A percentile compares a stretch with the other conserved stretches of the same genome.
Evolutionary conservation across 64 coral and sea anemone species (phyloP).

Genomic region (Montipora capricornis): DNA sequence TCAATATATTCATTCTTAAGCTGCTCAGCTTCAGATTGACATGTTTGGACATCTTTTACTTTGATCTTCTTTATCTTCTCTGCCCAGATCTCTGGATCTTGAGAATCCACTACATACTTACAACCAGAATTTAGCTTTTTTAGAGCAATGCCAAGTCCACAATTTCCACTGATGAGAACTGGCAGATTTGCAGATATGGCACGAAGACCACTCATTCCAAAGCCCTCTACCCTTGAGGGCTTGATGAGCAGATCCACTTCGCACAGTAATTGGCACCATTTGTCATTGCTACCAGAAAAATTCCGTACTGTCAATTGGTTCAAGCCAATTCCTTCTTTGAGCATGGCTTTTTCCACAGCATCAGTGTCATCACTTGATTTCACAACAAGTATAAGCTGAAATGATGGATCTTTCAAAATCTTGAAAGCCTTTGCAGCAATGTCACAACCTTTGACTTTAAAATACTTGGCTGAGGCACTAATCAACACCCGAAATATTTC

Average conservation of each 20-base stretch:
- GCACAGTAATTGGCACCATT: conserved; percentile 7
- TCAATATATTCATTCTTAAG: not conserved
- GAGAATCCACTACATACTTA: conserved; percentile 1
- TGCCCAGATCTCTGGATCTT: conserved; percentile 28
- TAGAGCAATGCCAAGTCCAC: conserved; percentile 18
- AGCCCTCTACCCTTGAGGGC: conserved; percentile 26
- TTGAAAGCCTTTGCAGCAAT: conserved; percentile 39
- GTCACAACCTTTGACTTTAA: conserved; percentile 38
- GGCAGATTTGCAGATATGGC: conserved; percentile 24
- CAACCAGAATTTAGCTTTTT: conserved; percentile 13
- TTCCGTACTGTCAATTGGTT: conserved; percentile 9
- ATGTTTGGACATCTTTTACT: not conserved
- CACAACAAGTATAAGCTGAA: not conserved
- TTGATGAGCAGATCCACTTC: conserved; percentile 44
- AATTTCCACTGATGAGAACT: conserved; percentile 29
- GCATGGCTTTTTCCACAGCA: not conserved
- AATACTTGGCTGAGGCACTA: conserved; percentile 42
- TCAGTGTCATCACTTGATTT: not conserved
- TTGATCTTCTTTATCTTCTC: conserved; percentile 4
- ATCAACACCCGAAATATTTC: conserved; percentile 28
- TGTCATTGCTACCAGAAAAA: not conserved
- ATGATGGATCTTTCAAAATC: not conserved
- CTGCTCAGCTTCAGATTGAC: not conserved
- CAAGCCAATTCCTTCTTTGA: not conserved
- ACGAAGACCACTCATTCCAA: conserved; percentile 44